phyloP scores from a whole-genome alignment of 2,113 vertebrate genomes.

The Brachirus orientalis region DNA sequence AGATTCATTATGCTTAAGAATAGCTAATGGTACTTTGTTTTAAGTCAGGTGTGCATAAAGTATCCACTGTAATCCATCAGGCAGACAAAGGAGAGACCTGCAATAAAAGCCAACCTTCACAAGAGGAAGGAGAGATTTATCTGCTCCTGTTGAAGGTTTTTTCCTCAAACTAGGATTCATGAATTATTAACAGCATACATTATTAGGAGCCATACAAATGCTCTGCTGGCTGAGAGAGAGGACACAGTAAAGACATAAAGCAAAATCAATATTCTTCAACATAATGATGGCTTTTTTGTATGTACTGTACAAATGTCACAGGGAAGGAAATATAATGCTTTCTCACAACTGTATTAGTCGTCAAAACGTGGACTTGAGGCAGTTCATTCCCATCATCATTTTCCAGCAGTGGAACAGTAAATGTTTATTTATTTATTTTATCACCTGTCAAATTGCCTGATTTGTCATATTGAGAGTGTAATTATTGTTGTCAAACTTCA shows the following conservation, averaged over 20 bases:
- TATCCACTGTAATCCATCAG: conserved; percentile 65
- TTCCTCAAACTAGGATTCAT: conserved; percentile 55
- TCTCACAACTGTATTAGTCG: too few species aligned
- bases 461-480: too few species aligned
- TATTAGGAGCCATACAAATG: conserved; percentile 20
- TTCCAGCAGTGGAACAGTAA: too few species aligned
- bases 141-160: conserved; percentile 36
- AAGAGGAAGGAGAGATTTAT: conserved; percentile 67
- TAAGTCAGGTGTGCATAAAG: conserved; percentile 67
- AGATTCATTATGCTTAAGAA: conserved; percentile 66
- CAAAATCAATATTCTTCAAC: conserved; percentile 13
- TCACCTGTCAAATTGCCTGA: too few species aligned
- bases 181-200: conserved; percentile 29
- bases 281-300: conserved; percentile 14
- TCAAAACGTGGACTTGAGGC: too few species aligned
- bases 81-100: conserved; percentile 63
- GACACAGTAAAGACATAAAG: conserved; percentile 27
- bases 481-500: too few species aligned
- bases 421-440: too few species aligned
- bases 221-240: not conserved
- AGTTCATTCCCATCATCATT: too few species aligned
- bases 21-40: conserved; percentile 61
- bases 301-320: conserved; percentile 25
- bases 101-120: conserved; percentile 67
- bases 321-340: not conserved